Percentiles rank a stretch among this genome's conserved stretches.
These are phyloP conservation scores for Arvicanthis niloticus DNA, from an alignment of 2,113 vertebrate species.

Conservation along the genomic window DNA sequence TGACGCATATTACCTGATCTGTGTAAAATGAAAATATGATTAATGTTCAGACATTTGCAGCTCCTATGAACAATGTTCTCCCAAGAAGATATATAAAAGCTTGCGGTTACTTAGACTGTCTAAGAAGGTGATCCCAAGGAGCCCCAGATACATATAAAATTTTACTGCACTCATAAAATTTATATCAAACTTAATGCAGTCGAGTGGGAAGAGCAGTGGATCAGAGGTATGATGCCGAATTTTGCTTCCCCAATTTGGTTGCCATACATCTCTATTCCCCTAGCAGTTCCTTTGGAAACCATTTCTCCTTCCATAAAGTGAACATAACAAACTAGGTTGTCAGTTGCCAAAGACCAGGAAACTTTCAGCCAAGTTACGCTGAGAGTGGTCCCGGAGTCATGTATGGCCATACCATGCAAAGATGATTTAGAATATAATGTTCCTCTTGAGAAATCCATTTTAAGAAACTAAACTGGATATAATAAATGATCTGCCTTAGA, in stretches of 20 bases:
- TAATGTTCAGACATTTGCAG: slow-evolving; percentile 38
- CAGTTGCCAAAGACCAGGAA: background rate
- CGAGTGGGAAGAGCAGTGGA: background rate
- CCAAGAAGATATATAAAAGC: slow-evolving; percentile 62
- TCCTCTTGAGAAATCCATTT: slow-evolving; percentile 27
- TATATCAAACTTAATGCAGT: slow-evolving; percentile 63
- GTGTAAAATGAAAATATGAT: slow-evolving; percentile 76
- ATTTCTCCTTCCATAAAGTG: background rate
- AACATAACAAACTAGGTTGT: background rate
- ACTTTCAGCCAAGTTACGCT: background rate
- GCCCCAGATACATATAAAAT: slow-evolving; percentile 70
- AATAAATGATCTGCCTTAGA: slow-evolving; percentile 21
- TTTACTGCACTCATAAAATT: slow-evolving; percentile 79
- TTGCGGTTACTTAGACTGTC: slow-evolving; percentile 66
- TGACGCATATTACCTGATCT: slow-evolving; percentile 57
- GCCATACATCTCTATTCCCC: background rate
- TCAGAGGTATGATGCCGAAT: background rate
- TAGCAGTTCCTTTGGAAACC: background rate
- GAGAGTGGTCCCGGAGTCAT: background rate
- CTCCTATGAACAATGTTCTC: slow-evolving; percentile 34
- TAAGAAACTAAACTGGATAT: slow-evolving; percentile 3
- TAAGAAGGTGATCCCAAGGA: slow-evolving; percentile 73
- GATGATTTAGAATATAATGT: background rate
- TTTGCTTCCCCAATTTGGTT: background rate
- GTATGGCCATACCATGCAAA: background rate